These are phyloP conservation scores for Drosophila paranaensis DNA, from an alignment of 2,888 invertebrate species.

Conservation along the genomic window DNA sequence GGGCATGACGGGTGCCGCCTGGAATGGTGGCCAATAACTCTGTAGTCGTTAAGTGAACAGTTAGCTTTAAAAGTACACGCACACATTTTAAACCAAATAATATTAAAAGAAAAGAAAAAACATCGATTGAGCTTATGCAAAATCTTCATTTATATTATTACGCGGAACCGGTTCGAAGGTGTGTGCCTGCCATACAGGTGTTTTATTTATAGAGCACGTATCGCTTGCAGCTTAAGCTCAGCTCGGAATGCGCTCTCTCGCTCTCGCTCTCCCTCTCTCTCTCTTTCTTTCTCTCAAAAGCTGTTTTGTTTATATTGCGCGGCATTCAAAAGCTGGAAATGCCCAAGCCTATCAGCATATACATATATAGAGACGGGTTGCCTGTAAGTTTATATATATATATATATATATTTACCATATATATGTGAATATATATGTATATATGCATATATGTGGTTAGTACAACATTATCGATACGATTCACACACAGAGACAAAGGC, in stretches of 20 bases:
- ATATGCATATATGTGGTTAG: slow-evolving; percentile 25
- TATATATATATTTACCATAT: not conserved
- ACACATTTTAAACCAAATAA: slow-evolving; percentile 37
- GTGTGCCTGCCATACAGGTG: slow-evolving; percentile 39
- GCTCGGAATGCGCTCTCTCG: slow-evolving; percentile 1
- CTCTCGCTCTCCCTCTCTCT: not conserved
- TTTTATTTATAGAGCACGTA: slow-evolving; percentile 48
- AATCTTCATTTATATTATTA: slow-evolving; percentile 27
- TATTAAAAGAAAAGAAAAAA: slow-evolving; percentile 17
- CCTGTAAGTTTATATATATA: slow-evolving; percentile 24
- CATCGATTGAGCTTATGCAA: slow-evolving; percentile 10
- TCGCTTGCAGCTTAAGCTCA: slow-evolving; percentile 15
- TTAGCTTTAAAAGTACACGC: slow-evolving; percentile 31
- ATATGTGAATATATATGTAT: slow-evolving; percentile 14
- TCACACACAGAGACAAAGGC: not conserved
- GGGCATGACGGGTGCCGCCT: slow-evolving; percentile 74
- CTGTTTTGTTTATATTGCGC: slow-evolving; percentile 44
- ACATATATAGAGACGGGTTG: slow-evolving; percentile 39
- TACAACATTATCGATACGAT: slow-evolving; percentile 46
- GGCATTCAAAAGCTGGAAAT: slow-evolving; percentile 71
- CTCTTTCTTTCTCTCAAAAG: slow-evolving; percentile 22
- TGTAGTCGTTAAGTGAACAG: slow-evolving; percentile 24
- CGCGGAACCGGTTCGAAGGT: slow-evolving; percentile 49
- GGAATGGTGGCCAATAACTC: slow-evolving; percentile 73
- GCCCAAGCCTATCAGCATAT: slow-evolving; percentile 64